phyloP scores from a whole-genome alignment of 1,140 invertebrate species.

The Gyrodactylus salaris region DNA sequence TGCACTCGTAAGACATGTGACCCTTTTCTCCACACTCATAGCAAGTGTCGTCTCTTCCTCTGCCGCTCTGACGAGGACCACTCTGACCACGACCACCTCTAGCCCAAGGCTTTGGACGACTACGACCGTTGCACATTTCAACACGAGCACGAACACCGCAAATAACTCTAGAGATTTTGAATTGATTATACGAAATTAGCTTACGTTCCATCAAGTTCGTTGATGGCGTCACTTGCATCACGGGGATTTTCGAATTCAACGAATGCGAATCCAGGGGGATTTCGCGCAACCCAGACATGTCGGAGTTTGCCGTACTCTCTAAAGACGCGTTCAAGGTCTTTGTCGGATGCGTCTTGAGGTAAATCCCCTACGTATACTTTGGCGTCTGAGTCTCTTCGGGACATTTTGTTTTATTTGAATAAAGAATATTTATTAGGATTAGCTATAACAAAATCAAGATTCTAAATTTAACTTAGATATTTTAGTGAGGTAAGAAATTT shows the following conservation, averaged over 20 bases:
- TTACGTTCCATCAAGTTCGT: conserved; percentile 9
- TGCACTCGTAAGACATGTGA: conserved; percentile 49
- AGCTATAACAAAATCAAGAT: too few species aligned
- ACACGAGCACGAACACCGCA: conserved; percentile 58
- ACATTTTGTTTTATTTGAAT: too few species aligned
- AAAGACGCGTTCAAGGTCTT: conserved; percentile 29
- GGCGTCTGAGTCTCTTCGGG: not conserved
- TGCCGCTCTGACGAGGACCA: not conserved
- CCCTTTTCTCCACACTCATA: conserved; percentile 63
- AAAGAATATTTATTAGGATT: too few species aligned
- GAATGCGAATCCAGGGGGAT: conserved; percentile 11
- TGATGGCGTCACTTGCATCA: conserved; percentile 9
- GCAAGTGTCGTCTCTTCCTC: conserved; percentile 34
- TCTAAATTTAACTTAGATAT: too few species aligned
- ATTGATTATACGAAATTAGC: conserved; percentile 36
- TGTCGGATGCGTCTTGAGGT: conserved; percentile 17
- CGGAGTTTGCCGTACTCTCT: conserved; percentile 6
- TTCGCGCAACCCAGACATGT: conserved; percentile 10
- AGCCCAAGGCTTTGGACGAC: conserved; percentile 14
- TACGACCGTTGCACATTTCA: conserved; percentile 49
- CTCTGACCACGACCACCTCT: not conserved
- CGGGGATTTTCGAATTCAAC: conserved; percentile 10
- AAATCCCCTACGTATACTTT: conserved; percentile 88
- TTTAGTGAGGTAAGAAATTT: too few species aligned
- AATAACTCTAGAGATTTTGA: conserved; percentile 25